phyloP scores from a whole-genome alignment of 2,797 vertebrate species.

The Xiphorhynchus erythropygius region DNA sequence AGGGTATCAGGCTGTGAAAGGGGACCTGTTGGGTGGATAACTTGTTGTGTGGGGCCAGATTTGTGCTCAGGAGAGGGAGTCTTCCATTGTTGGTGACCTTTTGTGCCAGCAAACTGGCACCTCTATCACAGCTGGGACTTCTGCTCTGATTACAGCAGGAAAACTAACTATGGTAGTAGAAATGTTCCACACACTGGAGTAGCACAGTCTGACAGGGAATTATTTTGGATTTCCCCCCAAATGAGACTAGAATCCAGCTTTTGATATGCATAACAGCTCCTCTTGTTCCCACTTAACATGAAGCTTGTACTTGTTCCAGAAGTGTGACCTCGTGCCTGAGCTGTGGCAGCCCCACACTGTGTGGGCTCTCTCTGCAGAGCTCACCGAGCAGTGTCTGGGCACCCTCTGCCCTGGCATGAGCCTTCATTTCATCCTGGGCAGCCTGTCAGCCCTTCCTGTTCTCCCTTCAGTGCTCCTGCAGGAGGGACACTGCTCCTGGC shows the following conservation, averaged over 20 bases:
- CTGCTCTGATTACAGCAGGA: background rate
- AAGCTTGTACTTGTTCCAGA: background rate
- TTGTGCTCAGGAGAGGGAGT: background rate
- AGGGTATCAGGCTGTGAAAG: background rate
- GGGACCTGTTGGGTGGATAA: background rate
- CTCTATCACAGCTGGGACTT: background rate
- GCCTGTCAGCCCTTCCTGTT: background rate
- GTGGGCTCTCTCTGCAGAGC: background rate
- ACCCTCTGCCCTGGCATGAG: background rate
- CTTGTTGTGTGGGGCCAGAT: background rate
- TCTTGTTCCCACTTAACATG: background rate
- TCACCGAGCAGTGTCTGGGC: rapidly evolving
- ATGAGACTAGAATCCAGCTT: background rate
- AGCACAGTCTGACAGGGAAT: background rate
- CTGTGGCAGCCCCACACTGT: rapidly evolving
- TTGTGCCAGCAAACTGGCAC: background rate
- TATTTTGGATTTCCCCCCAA: background rate
- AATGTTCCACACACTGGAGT: background rate
- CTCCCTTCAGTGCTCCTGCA: background rate
- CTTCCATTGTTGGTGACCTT: background rate
- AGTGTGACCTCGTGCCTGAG: background rate
- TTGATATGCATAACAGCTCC: background rate
- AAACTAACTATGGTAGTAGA: background rate
- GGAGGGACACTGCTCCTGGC: background rate
- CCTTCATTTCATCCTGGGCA: background rate